Evolutionary conservation across 2,797 vertebrate genomes (phyloP), one percentile per base, ranked within the genome.

Genomic region (Sebastiscus tertius): DNA sequence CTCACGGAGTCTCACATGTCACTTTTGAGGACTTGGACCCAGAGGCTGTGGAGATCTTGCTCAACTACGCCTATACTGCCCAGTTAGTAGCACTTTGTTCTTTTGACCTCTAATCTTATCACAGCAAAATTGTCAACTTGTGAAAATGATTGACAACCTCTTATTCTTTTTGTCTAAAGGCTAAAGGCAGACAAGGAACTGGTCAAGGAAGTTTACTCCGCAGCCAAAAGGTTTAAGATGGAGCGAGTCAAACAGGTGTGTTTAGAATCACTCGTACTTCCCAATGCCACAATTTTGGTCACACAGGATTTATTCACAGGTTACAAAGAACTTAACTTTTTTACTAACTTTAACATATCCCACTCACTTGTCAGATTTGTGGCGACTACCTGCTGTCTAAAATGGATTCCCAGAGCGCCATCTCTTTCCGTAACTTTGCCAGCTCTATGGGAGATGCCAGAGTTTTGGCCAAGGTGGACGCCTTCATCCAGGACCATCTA

Each of bases 31-130:
- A 99, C 93, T 95, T 99, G 93, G 97, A 99, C 86, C 98, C 98
- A 26, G 97, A 97, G 86, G 99, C 99, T 89, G 97, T 99, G 90
- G 99, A 99, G 96, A 96, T 99, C 88, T 94, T 99, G 82, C 91
- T 99, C 85, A 99, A 98, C 95, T 99, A 99, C 3, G 98, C 98
- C 87, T 99, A 99, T 39, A 99, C 99, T 94, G 98, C 99, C 91
- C 98, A 99, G 99, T 99, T 86, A 97, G 98, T 93, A 83, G 31
- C 36, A 27, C 29, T 68, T 54, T 72, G n/a, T 14, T 20, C 11
- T 36, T 29, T 56, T 49, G 4, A 54, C 6, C 11, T 6, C 5
- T 61, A 13, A 62, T 52, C n/a, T 34, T 71, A 8, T 67, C 20
- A 13, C 10, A 14, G 1, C n/a, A 36, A n/a, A 20, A 46, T 54